Evolutionary conservation across 2,113 vertebrate species (phyloP).

Genomic region (Urocynchramus pylzowi): DNA sequence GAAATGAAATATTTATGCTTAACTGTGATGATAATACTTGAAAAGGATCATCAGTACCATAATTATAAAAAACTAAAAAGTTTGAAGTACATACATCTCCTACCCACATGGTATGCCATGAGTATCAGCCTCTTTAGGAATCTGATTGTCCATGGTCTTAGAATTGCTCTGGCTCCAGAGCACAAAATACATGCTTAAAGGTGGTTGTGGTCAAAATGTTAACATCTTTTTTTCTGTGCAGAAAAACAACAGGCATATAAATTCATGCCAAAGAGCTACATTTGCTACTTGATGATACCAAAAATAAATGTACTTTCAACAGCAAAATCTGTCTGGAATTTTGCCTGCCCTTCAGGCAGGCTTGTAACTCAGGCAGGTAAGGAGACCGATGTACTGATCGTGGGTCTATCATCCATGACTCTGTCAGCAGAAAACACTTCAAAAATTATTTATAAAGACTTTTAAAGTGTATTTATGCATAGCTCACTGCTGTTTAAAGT

Average conservation of each 20-base stretch:
- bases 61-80: background rate
- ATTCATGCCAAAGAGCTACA: background rate
- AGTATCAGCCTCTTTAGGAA: background rate
- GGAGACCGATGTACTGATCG: fast-evolving
- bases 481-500: background rate
- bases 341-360: background rate
- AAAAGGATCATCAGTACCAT: background rate
- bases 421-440: background rate
- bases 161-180: background rate
- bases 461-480: background rate
- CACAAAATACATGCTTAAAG: background rate
- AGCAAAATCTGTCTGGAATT: background rate
- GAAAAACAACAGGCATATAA: background rate
- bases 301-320: background rate
- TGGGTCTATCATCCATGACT: background rate
- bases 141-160: background rate
- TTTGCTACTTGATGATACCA: background rate
- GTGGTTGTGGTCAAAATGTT: background rate
- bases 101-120: background rate
- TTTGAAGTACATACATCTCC: background rate
- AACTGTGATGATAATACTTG: background rate
- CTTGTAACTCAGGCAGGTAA: background rate
- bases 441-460: background rate
- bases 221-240: background rate
- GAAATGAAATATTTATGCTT: background rate